Base-by-base conservation (phyloP, 2,113 vertebrate species). In the Callocephalon fimbriatum region DNA sequence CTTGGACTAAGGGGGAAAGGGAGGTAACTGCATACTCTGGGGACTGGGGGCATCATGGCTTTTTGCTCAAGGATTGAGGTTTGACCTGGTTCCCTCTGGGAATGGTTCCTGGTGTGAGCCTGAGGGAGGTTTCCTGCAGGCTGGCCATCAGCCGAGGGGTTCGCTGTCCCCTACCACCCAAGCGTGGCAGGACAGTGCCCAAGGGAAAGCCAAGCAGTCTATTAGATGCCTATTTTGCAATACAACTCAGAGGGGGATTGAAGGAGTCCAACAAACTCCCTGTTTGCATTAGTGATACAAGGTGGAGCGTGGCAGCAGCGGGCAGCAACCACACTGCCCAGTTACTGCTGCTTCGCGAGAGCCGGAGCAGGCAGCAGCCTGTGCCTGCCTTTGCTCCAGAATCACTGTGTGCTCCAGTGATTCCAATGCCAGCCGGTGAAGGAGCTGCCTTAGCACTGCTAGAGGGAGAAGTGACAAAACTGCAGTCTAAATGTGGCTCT, bases 401-500 rank as follows among this genome's bases (percentile, higher is more conserved):
- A 42, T 35, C 56, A 29, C 66, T 47, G 65, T 90, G 53, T 27
- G 71, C 86, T 76, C 84, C 22, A 3, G 56, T 58, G 56, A 22
- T 58, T 75, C 68, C 51, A 1, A 12, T 58, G 72, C 68, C 51
- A 2, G 15, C 70, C 20, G 2, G 22, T 82, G 37, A 58, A 63
- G 66, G 77, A 77, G 93, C 84, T 93, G 74, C 84, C 90, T 61
- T 61, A 62, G 90, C 70, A 21, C 88, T 95, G 91, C 88, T 90
- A 45, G 95, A 96, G 93, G 96, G 40, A 67, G 77, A 90, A 97
- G 63, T 94, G 95, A 95, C 96, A 95, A 94, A 95, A 79, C 93
- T 80, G 75, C 68, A 79, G 59, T 86, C 70, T 76, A 75, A 97
- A 94, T 74, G 88, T 74, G 93, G 90, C 81, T 95, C 85, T 97